phyloP scores from a whole-genome alignment of 1,140 invertebrate genomes.

The Orchesella cincta region DNA sequence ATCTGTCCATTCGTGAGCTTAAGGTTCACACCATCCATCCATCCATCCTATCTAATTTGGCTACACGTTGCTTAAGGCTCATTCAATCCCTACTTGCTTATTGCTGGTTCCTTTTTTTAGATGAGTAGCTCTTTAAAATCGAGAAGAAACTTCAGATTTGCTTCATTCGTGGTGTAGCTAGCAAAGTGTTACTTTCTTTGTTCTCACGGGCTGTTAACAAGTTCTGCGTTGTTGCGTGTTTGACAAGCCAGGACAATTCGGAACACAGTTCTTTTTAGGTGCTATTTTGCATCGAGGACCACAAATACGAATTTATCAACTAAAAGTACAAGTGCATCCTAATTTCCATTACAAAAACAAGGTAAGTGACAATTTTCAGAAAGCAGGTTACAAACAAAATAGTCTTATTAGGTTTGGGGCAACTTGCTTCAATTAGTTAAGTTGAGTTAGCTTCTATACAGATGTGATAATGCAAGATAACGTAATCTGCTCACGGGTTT shows the following conservation, averaged over 20 bases:
- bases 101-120: slow-evolving; percentile 10
- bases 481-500: background rate
- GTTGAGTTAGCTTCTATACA: no score
- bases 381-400: no score
- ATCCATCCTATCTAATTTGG: background rate
- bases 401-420: no score
- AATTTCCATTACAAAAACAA: background rate
- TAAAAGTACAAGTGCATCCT: background rate
- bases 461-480: background rate
- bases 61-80: background rate
- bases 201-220: background rate
- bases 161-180: background rate
- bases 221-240: background rate
- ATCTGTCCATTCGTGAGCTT: background rate
- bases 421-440: no score
- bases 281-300: background rate
- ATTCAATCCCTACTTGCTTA: background rate
- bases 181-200: background rate
- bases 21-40: background rate
- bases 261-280: background rate
- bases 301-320: background rate
- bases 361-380: no score
- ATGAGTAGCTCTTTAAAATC: background rate
- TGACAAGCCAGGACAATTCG: background rate
- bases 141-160: background rate